Conservation (phyloP, 1,140 invertebrate species). For the Ips typographus region DNA sequence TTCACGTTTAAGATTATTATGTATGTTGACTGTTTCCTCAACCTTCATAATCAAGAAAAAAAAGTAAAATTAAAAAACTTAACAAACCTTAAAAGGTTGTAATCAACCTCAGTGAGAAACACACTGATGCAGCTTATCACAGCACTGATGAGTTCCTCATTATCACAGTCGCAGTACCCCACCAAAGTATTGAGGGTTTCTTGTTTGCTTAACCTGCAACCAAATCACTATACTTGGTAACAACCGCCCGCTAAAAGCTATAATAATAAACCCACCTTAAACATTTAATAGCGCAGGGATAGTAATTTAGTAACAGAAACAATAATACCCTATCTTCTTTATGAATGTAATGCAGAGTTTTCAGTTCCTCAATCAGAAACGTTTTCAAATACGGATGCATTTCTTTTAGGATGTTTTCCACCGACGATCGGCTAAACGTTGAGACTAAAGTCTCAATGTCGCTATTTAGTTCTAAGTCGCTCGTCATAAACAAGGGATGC, state of each 20-base stretch:
- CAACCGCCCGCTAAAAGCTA: neutral
- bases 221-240: neutral
- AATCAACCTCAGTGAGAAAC: slow-evolving; percentile 37
- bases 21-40: neutral
- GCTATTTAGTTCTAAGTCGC: slow-evolving; percentile 31
- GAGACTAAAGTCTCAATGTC: slow-evolving; percentile 25
- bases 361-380: slow-evolving; percentile 35
- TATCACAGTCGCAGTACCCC: slow-evolving; percentile 37
- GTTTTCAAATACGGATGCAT: slow-evolving; percentile 33
- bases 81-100: slow-evolving; percentile 26
- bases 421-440: slow-evolving; percentile 23
- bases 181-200: slow-evolving; percentile 38
- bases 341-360: slow-evolving; percentile 30
- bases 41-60: neutral
- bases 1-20: neutral
- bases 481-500: slow-evolving; percentile 33
- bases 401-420: slow-evolving; percentile 31
- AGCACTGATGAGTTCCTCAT: slow-evolving; percentile 42
- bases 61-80: neutral
- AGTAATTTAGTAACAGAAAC: slow-evolving; percentile 37
- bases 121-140: slow-evolving; percentile 42
- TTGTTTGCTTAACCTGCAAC: slow-evolving; percentile 33
- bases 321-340: slow-evolving; percentile 35
- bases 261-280: slow-evolving; percentile 20
- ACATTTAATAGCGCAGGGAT: slow-evolving; percentile 37